Percentiles rank a stretch among this genome's conserved stretches.
Conservation (phyloP, 2,797 vertebrate genomes). For the Phyllotis vaccarum region DNA sequence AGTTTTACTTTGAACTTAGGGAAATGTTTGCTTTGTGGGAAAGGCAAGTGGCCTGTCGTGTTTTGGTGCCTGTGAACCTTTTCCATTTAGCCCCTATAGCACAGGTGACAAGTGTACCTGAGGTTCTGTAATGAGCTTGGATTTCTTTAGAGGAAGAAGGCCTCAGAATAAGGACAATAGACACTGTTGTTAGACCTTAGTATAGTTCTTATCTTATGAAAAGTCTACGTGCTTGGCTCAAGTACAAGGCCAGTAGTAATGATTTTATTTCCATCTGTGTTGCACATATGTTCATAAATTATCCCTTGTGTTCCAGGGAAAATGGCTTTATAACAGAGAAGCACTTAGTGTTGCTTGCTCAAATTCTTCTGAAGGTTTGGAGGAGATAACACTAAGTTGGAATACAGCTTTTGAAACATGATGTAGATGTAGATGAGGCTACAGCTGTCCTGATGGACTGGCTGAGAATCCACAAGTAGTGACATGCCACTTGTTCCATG, state of each 20-base stretch:
- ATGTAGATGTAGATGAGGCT: background rate
- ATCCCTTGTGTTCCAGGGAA: background rate
- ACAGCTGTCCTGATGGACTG: background rate
- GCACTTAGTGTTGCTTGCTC: background rate
- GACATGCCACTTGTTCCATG: slow-evolving; percentile 22
- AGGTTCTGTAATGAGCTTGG: background rate
- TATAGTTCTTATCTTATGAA: background rate
- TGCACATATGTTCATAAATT: background rate
- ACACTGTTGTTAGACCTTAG: background rate
- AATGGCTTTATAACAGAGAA: background rate
- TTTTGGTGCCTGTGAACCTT: background rate
- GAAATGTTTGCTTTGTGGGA: background rate
- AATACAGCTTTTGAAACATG: background rate
- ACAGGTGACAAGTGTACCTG: background rate
- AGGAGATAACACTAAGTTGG: background rate
- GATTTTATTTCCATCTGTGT: background rate
- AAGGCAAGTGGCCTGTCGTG: background rate
- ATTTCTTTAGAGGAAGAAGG: background rate
- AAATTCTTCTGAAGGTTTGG: background rate
- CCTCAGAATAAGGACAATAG: background rate
- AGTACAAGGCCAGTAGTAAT: fast-evolving
- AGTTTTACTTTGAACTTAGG: background rate
- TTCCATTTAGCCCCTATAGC: background rate
- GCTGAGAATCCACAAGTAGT: slow-evolving; percentile 21
- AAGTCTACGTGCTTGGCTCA: background rate